Evolutionary conservation across 1,140 invertebrate species (phyloP), one percentile per base, ranked within the genome.

Genomic region (Tetramorium alpestre): DNA sequence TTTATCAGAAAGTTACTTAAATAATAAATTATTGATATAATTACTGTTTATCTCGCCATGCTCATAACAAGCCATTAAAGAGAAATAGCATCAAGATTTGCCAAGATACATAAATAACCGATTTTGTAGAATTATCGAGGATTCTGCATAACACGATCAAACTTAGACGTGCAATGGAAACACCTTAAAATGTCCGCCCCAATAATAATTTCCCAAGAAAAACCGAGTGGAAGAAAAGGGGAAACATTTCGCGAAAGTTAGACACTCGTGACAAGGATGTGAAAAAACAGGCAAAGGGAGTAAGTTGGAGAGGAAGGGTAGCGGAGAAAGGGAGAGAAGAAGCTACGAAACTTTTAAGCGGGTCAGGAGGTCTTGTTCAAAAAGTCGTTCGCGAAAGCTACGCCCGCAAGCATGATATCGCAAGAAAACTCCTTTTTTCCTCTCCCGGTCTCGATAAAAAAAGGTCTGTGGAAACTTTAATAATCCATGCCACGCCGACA

Each of bases 351-450:
- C 76, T 91, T 91, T 90, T 87, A 91, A 91, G 67, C 67, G 54
- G 89, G 87, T 91, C 88, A 90, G 62, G 87, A 90, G 87, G 89
- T 90, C 77, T 81, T 84, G 73, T 90, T 90, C 72, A 85, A 33
- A 90, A 90, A 87, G 78, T 87, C 87, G 58, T 84, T 88, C 58
- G 51, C 56, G 78, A 75, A 78, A 87, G 81, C 81, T 62, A 77
- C 51, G 41, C 70, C 33, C 28, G 51, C 41, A 49, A 54, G 25
- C 54, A 51, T 38, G 58, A 85, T 86, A 81, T 70, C 60, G 41
- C 3, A n/a, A 51, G 25, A 22, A 65, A 65, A 18, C 58, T 25
- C 33, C 51, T 65, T 56, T 75, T 47, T 72, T n/a, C n/a, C 73
- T 49, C 51, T 49, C 28, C 8, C 16, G 22, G 22, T 49, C 22